Evolutionary conservation across 2,888 invertebrate genomes (phyloP), one percentile per base, ranked within the genome.

Genomic region (Rhagonycha fulva): DNA sequence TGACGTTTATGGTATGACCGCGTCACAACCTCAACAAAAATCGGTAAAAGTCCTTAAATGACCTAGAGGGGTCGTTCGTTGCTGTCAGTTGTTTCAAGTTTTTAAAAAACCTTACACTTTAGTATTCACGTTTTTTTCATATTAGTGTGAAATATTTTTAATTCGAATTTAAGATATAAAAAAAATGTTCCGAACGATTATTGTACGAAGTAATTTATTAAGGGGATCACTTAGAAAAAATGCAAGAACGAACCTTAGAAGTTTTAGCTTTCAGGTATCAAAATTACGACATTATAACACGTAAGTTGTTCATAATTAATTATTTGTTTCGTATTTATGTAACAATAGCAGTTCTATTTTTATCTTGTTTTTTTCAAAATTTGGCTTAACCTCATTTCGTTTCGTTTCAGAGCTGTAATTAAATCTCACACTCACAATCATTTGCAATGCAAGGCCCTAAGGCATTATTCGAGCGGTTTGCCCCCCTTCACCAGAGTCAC

Each of bases 401-500:
- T 73, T 69, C 30, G 32, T 47, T 73, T 71, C n/a, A 78, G 67
- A 23, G 60, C 70, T 7, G 7, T 73, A 32, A 19, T 75, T 47
- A 72, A 73, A 71, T 24, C 71, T 1, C 68, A 72, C 73, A 68
- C 62, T 3, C 75, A 72, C 26, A 30, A 69, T 69, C 75, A 72
- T 81, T 82, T 81, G 77, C 78, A 76, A 26, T 32, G 77, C 70
- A 71, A 77, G 71, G 62, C 75, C 62, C 26, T 77, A 61, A 68
- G 78, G 47, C 68, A 69, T 24, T 78, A 78, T 70, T 62, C 77
- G 9, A 77, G 81, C 66, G 89, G 90, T 84, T 89, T 92, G 71
- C 96, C 96, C 12, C 85, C 91, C 4, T 96, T 96, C 86, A 90
- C 90, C 75, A 93, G 91, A 88, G 95, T 97, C n/a, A 87, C 92